Conservation (phyloP, 1,140 invertebrate species). For the Luehdorfia chinensis region DNA sequence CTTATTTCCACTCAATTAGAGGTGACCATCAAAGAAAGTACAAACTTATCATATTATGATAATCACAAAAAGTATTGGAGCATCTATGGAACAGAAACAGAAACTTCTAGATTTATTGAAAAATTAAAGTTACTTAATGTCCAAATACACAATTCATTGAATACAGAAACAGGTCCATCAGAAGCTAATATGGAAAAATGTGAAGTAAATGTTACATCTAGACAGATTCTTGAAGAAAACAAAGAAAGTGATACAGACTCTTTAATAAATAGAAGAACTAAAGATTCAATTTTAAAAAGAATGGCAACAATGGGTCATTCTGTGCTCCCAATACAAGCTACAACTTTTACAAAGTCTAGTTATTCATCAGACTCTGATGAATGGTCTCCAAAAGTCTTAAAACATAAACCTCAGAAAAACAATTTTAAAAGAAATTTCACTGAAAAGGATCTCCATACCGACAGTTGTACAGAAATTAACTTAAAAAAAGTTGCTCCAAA, state of each 20-base stretch:
- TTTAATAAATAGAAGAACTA: conserved; percentile 50
- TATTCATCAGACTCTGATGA: conserved; percentile 53
- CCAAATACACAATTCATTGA: conserved; percentile 27
- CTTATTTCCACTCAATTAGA: conserved; percentile 37
- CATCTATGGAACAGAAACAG: conserved; percentile 42
- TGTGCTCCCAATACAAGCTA: conserved; percentile 42
- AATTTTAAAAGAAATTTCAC: conserved; percentile 25
- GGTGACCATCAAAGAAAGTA: conserved; percentile 44
- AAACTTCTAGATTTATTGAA: conserved; percentile 44
- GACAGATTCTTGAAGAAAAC: conserved; percentile 22
- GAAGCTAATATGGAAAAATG: conserved; percentile 16
- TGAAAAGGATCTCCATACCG: conserved; percentile 28
- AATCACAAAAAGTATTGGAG: conserved; percentile 55
- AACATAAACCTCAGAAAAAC: conserved; percentile 44
- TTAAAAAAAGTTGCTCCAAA: conserved; percentile 21
- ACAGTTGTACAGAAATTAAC: conserved; percentile 23
- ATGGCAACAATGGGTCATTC: conserved; percentile 68
- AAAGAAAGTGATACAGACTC: conserved; percentile 57
- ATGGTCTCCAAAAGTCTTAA: conserved; percentile 28
- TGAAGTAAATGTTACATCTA: conserved; percentile 19
- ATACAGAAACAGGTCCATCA: conserved; percentile 20
- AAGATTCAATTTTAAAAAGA: conserved; percentile 56
- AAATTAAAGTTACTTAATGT: conserved; percentile 26
- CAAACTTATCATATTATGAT: conserved; percentile 57
- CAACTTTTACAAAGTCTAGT: conserved; percentile 32